Conservation (phyloP, 1,140 invertebrate species). For the Drosophila tropicalis region DNA sequence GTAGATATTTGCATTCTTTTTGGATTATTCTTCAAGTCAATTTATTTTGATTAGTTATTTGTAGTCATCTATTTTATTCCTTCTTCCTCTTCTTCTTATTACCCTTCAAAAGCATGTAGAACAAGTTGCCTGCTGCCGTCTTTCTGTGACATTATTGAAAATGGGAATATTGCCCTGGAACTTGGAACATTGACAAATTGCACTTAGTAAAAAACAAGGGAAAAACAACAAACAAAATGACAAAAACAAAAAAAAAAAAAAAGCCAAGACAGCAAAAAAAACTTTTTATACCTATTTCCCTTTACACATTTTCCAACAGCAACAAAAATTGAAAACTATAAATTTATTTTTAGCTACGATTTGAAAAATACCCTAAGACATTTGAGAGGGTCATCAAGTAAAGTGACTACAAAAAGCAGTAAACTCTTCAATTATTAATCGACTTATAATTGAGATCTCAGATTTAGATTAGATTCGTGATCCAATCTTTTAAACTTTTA, state of each 20-base stretch:
- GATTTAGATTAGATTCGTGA: too few relatives aligned
- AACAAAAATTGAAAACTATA: neutral
- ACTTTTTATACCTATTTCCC: slow-evolving; percentile 32
- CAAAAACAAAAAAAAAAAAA: slow-evolving; percentile 30
- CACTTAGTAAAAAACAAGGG: slow-evolving; percentile 20
- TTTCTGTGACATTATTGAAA: slow-evolving; percentile 29
- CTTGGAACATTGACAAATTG: slow-evolving; percentile 41
- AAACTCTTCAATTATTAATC: too few relatives aligned
- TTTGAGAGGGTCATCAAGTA: too few relatives aligned
- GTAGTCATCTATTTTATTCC: neutral
- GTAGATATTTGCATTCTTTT: neutral
- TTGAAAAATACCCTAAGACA: neutral
- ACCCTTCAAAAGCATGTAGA: too few relatives aligned
- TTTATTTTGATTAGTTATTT: slow-evolving; percentile 14
- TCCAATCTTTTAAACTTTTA: too few relatives aligned
- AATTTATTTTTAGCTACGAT: neutral
- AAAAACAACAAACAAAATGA: neutral
- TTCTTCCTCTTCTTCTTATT: too few relatives aligned
- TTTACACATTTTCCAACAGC: neutral
- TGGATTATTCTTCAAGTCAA: slow-evolving; percentile 8
- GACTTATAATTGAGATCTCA: too few relatives aligned
- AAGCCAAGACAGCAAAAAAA: slow-evolving; percentile 25
- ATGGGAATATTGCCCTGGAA: slow-evolving; percentile 10
- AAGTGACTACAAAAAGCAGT: too few relatives aligned
- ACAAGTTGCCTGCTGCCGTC: too few relatives aligned